Base-by-base conservation (phyloP, 1,140 invertebrate species). In the Nephotettix cincticeps region DNA sequence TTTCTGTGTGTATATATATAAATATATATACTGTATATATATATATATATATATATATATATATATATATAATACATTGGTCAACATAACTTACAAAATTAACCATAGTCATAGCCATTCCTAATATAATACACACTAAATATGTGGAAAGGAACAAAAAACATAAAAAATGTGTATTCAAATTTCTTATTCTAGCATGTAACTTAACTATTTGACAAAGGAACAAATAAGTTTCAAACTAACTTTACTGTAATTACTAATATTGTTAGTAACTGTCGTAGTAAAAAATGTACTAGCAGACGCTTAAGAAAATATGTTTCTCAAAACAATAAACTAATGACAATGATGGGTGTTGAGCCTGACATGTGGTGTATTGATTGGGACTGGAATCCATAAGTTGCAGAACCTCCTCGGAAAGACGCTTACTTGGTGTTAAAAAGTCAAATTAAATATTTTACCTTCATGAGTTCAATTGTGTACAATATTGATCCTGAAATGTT, bases 61-160 rank as follows among this genome's bases (percentile, higher is more conserved):
- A n/a, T n/a, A n/a, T n/a, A 51, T 51, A 51, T 51, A 51, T 51
- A 51, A 51, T 51, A 51, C 47, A 51, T 51, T 51, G 47, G 47
- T 51, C 47, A 51, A 51, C 47, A 21, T 51, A 51, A 51, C 47
- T 51, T 51, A 51, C 47, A 51, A 51, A 51, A 51, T n/a, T 17
- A 51, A 51, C 19, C 4, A 4, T 51, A 51, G 19, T 51, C 4
- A 51, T 51, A 51, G 47, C 47, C 47, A 51, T 51, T 51, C 47
- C 47, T 51, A 51, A 51, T 51, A 51, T 51, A 51, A 21, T 51
- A 51, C 47, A 51, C 47, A 51, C 47, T 51, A 51, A 36, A 36
- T 36, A 51, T 51, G 47, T 51, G 47, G 19, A 51, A 51, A 51
- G 47, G 47, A 51, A 51, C 47, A 51, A 51, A 4, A 51, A 51